phyloP scores from a whole-genome alignment of 2,797 vertebrate genomes.

The Hephaestus fuliginosus region DNA sequence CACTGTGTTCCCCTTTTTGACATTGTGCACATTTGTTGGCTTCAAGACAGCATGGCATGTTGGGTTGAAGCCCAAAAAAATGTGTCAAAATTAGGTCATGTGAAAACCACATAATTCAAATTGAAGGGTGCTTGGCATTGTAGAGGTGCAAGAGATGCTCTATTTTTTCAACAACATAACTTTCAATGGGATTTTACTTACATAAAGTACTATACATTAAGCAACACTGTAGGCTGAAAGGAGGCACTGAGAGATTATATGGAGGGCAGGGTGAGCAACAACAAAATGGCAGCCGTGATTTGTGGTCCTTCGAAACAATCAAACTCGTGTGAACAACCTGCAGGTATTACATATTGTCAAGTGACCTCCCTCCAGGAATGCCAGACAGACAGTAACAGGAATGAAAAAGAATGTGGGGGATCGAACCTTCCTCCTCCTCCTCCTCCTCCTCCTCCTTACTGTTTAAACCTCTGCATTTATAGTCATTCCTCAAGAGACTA shows the following conservation, averaged over 20 bases:
- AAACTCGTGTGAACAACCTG: conserved; percentile 41
- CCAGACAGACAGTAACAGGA: conserved; percentile 40
- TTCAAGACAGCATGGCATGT: not conserved
- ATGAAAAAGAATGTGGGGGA: conserved; percentile 39
- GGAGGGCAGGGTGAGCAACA: conserved; percentile 21
- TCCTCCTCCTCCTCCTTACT: conserved; percentile 14
- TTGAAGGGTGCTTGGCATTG: not conserved
- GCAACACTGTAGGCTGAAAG: conserved; percentile 18
- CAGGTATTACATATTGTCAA: conserved; percentile 29
- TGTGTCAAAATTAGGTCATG: not conserved
- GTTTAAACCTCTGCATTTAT: conserved; percentile 54
- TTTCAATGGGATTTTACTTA: not conserved
- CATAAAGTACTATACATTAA: not conserved
- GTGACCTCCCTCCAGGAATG: conserved; percentile 47
- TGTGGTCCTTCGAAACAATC: conserved; percentile 37
- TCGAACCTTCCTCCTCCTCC: not conserved
- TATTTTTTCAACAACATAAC: not conserved
- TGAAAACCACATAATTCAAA: conserved; percentile 2
- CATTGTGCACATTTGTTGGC: not conserved
- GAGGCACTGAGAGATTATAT: conserved; percentile 12
- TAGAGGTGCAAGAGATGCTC: not conserved
- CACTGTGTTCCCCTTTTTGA: not conserved
- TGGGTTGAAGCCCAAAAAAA: conserved; percentile 9
- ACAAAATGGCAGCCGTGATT: conserved; percentile 52
- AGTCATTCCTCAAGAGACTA: conserved; percentile 42